Conservation (phyloP, 2,113 vertebrate genomes). For the Cathartes aura region DNA sequence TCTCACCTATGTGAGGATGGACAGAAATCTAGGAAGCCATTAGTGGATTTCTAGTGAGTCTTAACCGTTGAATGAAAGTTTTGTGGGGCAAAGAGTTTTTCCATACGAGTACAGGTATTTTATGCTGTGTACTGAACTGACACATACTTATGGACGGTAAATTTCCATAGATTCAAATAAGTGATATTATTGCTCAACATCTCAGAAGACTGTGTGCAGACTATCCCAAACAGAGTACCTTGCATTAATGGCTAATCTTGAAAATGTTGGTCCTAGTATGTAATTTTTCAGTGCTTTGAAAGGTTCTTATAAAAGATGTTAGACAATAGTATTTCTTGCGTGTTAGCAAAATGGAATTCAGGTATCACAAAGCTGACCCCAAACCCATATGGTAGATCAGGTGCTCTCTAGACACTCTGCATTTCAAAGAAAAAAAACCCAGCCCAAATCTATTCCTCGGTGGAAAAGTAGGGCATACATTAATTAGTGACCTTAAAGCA, state of each 20-base stretch:
- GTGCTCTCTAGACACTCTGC: conserved; percentile 43
- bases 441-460: conserved; percentile 20
- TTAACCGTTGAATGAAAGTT: background rate
- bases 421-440: conserved; percentile 42
- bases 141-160: background rate
- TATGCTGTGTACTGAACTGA: background rate
- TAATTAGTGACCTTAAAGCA: conserved; percentile 68
- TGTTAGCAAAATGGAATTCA: background rate
- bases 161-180: background rate
- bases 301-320: background rate
- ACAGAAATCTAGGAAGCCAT: background rate
- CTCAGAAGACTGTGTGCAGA: background rate
- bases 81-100: background rate
- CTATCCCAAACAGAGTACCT: background rate
- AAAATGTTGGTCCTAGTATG: background rate
- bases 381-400: background rate
- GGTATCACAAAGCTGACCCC: conserved; percentile 15
- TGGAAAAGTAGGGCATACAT: conserved; percentile 59
- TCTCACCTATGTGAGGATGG: background rate
- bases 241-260: background rate
- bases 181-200: background rate
- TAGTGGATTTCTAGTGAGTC: background rate
- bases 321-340: background rate
- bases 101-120: background rate
- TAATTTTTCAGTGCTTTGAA: conserved; percentile 15